Percentiles rank a stretch among this genome's conserved stretches.
phyloP scores from a whole-genome alignment of 2,888 invertebrate species.

The Stenodera caucasica region DNA sequence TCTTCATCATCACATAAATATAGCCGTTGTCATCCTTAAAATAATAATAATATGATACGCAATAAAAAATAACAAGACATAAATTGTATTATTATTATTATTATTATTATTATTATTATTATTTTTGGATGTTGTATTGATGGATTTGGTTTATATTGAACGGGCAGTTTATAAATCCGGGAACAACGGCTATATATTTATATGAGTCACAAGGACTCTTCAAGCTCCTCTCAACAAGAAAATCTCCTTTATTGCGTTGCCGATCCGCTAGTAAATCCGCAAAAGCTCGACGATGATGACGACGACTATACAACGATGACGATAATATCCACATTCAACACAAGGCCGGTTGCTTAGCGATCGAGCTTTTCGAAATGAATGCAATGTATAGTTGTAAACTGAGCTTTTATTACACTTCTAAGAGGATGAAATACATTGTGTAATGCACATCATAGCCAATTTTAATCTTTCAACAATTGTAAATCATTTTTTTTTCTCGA shows the following conservation, averaged over 20 bases:
- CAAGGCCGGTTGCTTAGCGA: conserved; percentile 44
- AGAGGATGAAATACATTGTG: conserved; percentile 44
- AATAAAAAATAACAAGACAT: conserved; percentile 30
- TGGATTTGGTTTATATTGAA: conserved; percentile 14
- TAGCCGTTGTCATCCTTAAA: conserved; percentile 13
- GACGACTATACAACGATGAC: neutral
- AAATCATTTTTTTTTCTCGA: neutral
- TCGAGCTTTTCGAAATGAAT: conserved; percentile 36
- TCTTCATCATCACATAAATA: conserved; percentile 18
- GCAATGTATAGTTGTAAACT: conserved; percentile 32
- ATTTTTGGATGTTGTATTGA: neutral
- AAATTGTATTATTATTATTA: conserved; percentile 3
- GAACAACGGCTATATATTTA: conserved; percentile 44
- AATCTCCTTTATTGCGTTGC: conserved; percentile 54
- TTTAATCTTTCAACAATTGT: neutral
- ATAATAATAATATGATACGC: neutral
- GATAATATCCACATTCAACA: conserved; percentile 31
- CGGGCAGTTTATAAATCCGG: conserved; percentile 50
- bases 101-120: neutral
- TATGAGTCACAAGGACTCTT: conserved; percentile 53
- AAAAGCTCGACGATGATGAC: conserved; percentile 36
- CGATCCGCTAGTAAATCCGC: conserved; percentile 45
- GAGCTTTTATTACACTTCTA: conserved; percentile 50
- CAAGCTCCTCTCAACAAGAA: conserved; percentile 56
- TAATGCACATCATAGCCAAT: conserved; percentile 18